Evolutionary conservation across 2,888 invertebrate genomes (phyloP), one percentile per base, ranked within the genome.

Genomic region (Tillus elongatus): DNA sequence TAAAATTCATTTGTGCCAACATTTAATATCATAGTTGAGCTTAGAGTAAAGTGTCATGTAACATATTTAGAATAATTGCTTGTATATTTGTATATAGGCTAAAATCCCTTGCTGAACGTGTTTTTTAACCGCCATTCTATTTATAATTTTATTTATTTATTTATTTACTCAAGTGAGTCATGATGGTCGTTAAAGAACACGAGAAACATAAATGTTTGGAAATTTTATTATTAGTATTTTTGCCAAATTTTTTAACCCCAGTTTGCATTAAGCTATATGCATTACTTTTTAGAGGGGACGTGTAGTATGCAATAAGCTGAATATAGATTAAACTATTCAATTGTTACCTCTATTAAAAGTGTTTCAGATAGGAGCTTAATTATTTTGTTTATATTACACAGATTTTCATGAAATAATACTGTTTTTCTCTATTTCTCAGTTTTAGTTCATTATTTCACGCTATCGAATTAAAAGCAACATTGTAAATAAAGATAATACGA

Each of bases 21-120:
- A 52, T 52, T 52, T 39, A 36, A 42, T 46, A 47, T 44, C 45
- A 45, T 44, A 49, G 52, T 52, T 46, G 47, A 50, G 49, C 51
- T 54, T 53, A 52, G 8, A 37, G 41, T 37, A 46, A 52, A 57
- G 60, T 63, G 61, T 62, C 59, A 60, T 56, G 60, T 61, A 59
- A 60, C 58, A 63, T 63, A 62, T 52, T 54, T 58, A 55, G 56
- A 52, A 44, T 45, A 49, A 56, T 52, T 55, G 60, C 60, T 60
- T 64, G 64, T 64, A 64, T 57, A 64, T 63, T 63, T 63, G 63
- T 63, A 63, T 53, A 63, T 63, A 63, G 50, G 57, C 57, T 56
- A 56, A 57, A 33, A 49, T 53, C 53, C n/a, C n/a, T n/a, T n/a
- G n/a, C n/a, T n/a, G n/a, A 19, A n/a, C 24, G 24, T 19, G n/a